Conservation (phyloP, 2,113 vertebrate species). For the Nematolebias whitei region DNA sequence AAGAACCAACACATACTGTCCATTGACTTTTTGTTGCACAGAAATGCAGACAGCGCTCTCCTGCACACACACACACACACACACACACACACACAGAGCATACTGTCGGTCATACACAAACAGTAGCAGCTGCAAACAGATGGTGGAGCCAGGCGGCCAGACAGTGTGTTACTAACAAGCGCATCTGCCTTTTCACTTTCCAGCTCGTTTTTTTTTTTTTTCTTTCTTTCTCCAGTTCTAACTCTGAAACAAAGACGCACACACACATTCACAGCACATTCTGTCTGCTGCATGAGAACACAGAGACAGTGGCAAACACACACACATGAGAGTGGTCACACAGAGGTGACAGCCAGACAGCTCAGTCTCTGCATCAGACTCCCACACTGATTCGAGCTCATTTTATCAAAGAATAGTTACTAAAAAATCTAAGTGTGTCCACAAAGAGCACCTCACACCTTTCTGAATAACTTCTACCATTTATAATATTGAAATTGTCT, state of each 20-base stretch:
- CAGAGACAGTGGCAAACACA: slow-evolving; percentile 39
- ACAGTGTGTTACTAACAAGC: slow-evolving; percentile 60
- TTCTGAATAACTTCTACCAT: background rate
- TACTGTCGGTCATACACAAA: slow-evolving; percentile 42
- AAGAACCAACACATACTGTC: background rate
- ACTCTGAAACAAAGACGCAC: slow-evolving; percentile 31
- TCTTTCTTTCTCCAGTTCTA: background rate
- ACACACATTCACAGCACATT: slow-evolving; percentile 14
- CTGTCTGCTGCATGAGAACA: slow-evolving; percentile 36
- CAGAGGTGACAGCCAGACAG: slow-evolving; percentile 52
- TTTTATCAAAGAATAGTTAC: background rate
- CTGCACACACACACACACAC: too few species aligned
- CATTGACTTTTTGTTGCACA: background rate
- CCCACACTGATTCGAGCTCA: background rate
- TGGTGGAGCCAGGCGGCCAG: slow-evolving; percentile 62
- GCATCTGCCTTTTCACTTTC: slow-evolving; percentile 71
- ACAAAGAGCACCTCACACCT: background rate
- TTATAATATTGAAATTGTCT: background rate
- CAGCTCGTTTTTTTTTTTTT: slow-evolving; percentile 4
- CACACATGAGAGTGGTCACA: slow-evolving; percentile 33
- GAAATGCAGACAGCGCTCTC: background rate
- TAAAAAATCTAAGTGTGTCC: background rate
- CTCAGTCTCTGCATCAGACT: slow-evolving; percentile 4
- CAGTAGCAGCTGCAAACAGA: slow-evolving; percentile 74
- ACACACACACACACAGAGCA: slow-evolving; percentile 31